These are phyloP conservation scores for Catharus bicknelli DNA, from an alignment of 2,113 vertebrate genomes.

Conservation along the genomic window DNA sequence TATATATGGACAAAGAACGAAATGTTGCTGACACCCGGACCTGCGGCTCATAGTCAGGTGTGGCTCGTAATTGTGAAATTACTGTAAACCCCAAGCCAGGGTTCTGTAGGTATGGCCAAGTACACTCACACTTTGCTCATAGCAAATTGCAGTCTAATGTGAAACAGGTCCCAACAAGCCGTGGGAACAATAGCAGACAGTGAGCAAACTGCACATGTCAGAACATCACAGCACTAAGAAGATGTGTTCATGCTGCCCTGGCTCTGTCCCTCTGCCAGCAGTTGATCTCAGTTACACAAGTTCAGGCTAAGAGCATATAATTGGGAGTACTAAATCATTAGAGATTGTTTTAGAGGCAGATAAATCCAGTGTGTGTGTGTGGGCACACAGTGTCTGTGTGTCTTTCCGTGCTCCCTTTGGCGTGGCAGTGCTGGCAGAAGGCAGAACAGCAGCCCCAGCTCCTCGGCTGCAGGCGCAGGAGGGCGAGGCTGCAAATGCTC, in stretches of 20 bases:
- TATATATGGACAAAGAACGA: no score
- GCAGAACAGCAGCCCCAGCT: background rate
- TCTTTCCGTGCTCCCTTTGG: background rate
- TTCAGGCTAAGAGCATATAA: background rate
- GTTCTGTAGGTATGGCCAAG: background rate
- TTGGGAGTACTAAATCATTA: background rate
- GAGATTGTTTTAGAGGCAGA: background rate
- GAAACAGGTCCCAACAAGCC: background rate
- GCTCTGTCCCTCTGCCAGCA: background rate
- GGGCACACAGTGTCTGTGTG: fast-evolving
- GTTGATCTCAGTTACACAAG: background rate
- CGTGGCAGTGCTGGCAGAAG: fast-evolving
- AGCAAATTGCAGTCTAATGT: background rate
- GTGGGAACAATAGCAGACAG: background rate
- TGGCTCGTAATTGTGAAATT: no score
- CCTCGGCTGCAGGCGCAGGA: fast-evolving
- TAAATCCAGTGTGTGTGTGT: background rate
- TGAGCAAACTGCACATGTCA: background rate
- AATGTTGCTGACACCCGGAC: no score
- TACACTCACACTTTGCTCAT: background rate
- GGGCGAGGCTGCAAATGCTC: background rate
- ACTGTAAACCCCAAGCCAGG: background rate
- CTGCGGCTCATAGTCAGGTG: no score
- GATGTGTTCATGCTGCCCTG: background rate
- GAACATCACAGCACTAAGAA: background rate